Conservation (phyloP, 2,888 invertebrate species). For the Conomelus anceps region DNA sequence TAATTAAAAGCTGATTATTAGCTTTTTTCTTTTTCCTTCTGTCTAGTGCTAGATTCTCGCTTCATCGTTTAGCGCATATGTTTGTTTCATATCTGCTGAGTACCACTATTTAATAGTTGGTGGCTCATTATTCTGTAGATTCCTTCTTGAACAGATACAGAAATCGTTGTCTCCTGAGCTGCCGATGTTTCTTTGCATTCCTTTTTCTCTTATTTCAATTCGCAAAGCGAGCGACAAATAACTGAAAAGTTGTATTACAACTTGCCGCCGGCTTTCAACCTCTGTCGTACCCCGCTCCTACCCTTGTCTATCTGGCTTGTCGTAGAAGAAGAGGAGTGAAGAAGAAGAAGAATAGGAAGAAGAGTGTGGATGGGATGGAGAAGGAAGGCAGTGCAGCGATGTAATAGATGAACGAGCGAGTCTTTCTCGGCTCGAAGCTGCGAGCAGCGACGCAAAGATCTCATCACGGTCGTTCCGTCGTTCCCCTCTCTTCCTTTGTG, state of each 20-base stretch:
- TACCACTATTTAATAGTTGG: background rate
- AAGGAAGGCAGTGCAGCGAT: background rate
- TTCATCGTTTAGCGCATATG: background rate
- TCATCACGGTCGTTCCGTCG: conserved; percentile 22
- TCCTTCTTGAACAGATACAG: background rate
- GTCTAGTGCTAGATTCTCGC: too few species aligned
- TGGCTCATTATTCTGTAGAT: background rate
- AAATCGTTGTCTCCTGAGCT: background rate
- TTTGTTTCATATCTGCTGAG: background rate
- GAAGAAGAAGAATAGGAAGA: background rate
- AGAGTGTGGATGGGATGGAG: background rate
- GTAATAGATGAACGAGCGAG: conserved; percentile 12
- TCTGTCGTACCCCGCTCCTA: background rate
- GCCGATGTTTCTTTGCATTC: background rate
- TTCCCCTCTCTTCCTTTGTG: conserved; percentile 22
- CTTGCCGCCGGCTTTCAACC: conserved; percentile 14
- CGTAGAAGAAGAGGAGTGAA: background rate
- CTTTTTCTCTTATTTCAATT: conserved; percentile 13
- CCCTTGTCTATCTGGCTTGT: background rate
- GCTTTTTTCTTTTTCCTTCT: background rate
- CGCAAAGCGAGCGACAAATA: conserved; percentile 23
- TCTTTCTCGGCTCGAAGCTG: conserved; percentile 16
- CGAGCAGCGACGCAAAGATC: conserved; percentile 26
- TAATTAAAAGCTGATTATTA: background rate
- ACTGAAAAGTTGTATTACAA: conserved; percentile 27